Percentiles rank a stretch among this genome's conserved stretches.
phyloP scores from a whole-genome alignment of 2,797 vertebrate species.

The Stomatorhinus walkeri region DNA sequence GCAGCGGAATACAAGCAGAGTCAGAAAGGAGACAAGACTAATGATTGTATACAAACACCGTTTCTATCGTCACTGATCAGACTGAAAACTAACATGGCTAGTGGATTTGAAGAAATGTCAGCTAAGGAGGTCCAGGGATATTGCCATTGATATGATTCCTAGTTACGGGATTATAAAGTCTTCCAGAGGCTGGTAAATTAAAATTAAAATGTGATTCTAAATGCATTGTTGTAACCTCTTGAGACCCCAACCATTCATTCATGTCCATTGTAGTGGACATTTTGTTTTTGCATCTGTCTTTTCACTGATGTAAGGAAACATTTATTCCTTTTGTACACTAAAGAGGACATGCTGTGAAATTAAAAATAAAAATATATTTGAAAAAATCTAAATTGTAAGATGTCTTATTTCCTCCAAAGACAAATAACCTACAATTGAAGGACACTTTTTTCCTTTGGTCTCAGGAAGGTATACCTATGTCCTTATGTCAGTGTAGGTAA shows the following conservation, averaged over 20 bases:
- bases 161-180: neutral
- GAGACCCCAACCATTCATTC: too few relatives aligned
- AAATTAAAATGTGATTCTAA: neutral
- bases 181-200: neutral
- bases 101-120: neutral
- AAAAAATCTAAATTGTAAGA: too few relatives aligned
- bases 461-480: neutral
- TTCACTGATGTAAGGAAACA: too few relatives aligned
- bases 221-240: neutral
- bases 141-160: neutral
- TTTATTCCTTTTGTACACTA: too few relatives aligned
- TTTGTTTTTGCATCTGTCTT: too few relatives aligned
- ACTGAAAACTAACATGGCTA: neutral
- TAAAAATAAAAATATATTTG: too few relatives aligned
- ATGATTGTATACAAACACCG: neutral
- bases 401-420: too few relatives aligned
- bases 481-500: neutral
- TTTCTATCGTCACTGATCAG: neutral
- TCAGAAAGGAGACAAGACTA: neutral
- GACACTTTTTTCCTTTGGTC: too few relatives aligned
- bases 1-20: neutral
- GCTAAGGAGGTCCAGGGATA: neutral
- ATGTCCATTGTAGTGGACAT: too few relatives aligned
- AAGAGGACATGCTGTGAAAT: too few relatives aligned
- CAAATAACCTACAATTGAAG: too few relatives aligned